These are phyloP conservation scores for Machimus rusticus DNA, from an alignment of 2,888 invertebrate genomes.

Conservation along the genomic window DNA sequence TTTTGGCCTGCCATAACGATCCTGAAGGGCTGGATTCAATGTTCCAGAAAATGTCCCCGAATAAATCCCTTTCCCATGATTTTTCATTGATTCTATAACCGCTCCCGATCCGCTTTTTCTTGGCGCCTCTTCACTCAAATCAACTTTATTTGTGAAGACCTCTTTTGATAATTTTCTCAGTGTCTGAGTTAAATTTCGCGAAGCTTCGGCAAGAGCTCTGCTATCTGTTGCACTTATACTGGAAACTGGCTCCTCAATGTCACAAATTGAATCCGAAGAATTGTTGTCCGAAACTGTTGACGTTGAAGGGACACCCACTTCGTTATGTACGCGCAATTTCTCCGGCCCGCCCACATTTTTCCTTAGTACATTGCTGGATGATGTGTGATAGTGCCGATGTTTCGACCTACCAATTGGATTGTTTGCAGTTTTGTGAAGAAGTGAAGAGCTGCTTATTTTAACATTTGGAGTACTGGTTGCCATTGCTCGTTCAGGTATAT, in stretches of 20 bases:
- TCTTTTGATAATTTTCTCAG: conserved; percentile 88
- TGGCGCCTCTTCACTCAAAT: conserved; percentile 64
- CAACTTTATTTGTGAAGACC: conserved; percentile 77
- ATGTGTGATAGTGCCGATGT: conserved; percentile 55
- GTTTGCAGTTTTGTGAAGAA: conserved; percentile 59
- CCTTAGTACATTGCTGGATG: background rate
- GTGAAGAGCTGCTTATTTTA: conserved; percentile 46
- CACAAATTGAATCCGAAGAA: conserved; percentile 30
- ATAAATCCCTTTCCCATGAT: conserved; percentile 93
- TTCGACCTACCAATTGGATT: conserved; percentile 59
- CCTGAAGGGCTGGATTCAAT: conserved; percentile 90
- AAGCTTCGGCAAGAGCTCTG: conserved; percentile 85
- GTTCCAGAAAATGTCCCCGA: conserved; percentile 97
- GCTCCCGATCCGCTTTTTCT: conserved; percentile 71
- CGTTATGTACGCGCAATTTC: conserved; percentile 41
- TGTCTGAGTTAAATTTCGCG: conserved; percentile 90
- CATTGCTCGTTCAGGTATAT: conserved; percentile 15
- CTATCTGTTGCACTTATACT: conserved; percentile 65
- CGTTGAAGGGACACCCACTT: conserved; percentile 33
- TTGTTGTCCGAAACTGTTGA: conserved; percentile 42
- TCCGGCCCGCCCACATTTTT: conserved; percentile 41
- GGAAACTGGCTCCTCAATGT: conserved; percentile 40
- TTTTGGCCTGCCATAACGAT: conserved; percentile 88
- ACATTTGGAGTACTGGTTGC: conserved; percentile 47
- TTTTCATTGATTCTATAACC: conserved; percentile 90